A percentile compares a stretch with the other conserved stretches of the same genome.
phyloP scores from a whole-genome alignment of 2,113 vertebrate genomes.

The Marmota monax region DNA sequence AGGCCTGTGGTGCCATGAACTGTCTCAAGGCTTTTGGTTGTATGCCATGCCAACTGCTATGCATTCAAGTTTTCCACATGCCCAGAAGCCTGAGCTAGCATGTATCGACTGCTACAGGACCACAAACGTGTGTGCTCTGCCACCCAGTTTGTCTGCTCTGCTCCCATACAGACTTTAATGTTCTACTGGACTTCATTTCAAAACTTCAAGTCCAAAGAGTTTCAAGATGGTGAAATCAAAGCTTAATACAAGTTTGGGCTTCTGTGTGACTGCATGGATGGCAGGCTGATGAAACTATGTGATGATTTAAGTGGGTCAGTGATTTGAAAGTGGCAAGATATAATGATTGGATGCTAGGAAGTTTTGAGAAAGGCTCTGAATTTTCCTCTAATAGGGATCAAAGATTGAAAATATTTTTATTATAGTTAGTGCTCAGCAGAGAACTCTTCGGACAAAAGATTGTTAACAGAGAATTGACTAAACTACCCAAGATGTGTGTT shows the following conservation, averaged over 20 bases:
- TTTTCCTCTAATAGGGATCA: neutral
- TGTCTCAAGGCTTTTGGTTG: neutral
- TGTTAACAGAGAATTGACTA: neutral
- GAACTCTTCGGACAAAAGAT: neutral
- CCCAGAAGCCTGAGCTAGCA: neutral
- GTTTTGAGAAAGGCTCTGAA: neutral
- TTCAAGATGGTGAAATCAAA: slow-evolving; percentile 11
- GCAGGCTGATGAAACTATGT: neutral
- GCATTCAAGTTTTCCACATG: neutral
- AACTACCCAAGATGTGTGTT: neutral
- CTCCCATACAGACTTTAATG: neutral
- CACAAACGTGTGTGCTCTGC: neutral
- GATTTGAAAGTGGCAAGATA: neutral
- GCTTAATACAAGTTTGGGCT: neutral
- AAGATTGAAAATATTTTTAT: neutral
- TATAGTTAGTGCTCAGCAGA: neutral
- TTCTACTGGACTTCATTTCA: neutral
- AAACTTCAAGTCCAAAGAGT: neutral
- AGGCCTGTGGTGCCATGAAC: fast-evolving
- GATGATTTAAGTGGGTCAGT: neutral
- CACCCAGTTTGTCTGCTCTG: neutral
- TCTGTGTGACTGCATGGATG: neutral
- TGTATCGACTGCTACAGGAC: neutral
- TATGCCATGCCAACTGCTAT: neutral
- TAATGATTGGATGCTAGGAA: neutral